Conservation (phyloP, 1,140 invertebrate species). For the Kradibia gibbosae region DNA sequence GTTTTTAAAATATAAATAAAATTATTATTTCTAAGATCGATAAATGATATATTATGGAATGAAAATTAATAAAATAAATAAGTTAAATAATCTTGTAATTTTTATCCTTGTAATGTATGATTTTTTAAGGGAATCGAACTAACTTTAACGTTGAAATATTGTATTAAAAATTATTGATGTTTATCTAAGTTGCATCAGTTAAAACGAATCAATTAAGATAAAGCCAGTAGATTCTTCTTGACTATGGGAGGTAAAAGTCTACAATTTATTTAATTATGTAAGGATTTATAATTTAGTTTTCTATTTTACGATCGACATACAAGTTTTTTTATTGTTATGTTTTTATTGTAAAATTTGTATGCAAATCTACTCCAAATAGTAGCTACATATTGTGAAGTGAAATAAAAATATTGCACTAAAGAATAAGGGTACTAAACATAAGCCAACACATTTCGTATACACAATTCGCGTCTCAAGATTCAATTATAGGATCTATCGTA, state of each 20-base stretch:
- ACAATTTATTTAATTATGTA: too few species aligned
- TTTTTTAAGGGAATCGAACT: too few species aligned
- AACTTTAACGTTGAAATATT: not conserved
- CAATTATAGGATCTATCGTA: constrained; percentile 32
- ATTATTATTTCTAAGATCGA: constrained; percentile 12
- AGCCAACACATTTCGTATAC: constrained; percentile 6
- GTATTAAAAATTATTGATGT: not conserved
- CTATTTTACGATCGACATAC: too few species aligned
- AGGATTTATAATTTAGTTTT: too few species aligned
- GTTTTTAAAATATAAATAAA: constrained; percentile 10
- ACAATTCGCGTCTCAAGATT: constrained; percentile 43
- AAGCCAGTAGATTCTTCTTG: not conserved
- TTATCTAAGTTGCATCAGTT: not conserved
- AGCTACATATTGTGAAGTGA: constrained; percentile 13
- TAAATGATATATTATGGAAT: not conserved
- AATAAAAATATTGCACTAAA: constrained; percentile 2
- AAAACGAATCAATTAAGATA: not conserved
- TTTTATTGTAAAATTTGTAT: too few species aligned
- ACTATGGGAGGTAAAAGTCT: too few species aligned
- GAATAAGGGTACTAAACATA: not conserved
- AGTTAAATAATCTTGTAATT: not conserved
- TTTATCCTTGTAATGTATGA: constrained; percentile 1
- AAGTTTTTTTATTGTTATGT: too few species aligned
- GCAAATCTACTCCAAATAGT: not conserved
- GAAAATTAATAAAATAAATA: constrained; percentile 1